Percentiles rank a stretch among this genome's conserved stretches.
phyloP scores from a whole-genome alignment of 2,888 invertebrate genomes.

The Dicyrtomina minuta region DNA sequence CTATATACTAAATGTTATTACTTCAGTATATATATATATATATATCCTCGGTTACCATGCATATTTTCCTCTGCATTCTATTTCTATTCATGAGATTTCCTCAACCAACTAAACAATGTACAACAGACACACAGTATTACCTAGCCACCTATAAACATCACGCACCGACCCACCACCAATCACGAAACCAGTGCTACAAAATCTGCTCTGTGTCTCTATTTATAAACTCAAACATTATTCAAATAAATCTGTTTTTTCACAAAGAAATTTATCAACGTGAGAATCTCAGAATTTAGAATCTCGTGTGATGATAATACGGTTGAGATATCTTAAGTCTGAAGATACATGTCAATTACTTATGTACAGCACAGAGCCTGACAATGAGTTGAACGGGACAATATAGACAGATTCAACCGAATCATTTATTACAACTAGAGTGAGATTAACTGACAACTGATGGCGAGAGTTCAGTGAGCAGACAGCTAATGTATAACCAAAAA shows the following conservation, averaged over 20 bases:
- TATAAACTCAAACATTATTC: background rate
- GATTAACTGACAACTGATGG: too few species aligned
- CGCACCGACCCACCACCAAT: too few species aligned
- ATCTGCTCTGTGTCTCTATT: background rate
- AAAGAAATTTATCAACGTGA: constrained; percentile 20
- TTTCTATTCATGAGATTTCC: constrained; percentile 16
- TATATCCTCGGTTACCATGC: background rate
- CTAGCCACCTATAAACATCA: background rate
- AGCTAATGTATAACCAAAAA: too few species aligned
- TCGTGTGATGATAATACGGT: too few species aligned
- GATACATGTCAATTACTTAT: too few species aligned
- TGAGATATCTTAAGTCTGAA: too few species aligned
- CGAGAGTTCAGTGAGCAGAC: too few species aligned
- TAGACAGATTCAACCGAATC: too few species aligned
- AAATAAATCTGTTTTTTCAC: background rate
- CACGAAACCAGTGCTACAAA: too few species aligned
- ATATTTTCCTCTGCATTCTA: background rate
- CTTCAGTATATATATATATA: background rate
- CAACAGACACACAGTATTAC: background rate
- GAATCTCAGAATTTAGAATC: background rate
- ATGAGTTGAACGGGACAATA: too few species aligned
- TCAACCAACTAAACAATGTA: constrained; percentile 3
- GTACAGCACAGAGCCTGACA: too few species aligned
- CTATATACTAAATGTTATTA: background rate
- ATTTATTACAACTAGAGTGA: too few species aligned